Evolutionary conservation across 2,888 invertebrate species (phyloP), one percentile per base, ranked within the genome.

Genomic region (Xestoiulus laeticollis): DNA sequence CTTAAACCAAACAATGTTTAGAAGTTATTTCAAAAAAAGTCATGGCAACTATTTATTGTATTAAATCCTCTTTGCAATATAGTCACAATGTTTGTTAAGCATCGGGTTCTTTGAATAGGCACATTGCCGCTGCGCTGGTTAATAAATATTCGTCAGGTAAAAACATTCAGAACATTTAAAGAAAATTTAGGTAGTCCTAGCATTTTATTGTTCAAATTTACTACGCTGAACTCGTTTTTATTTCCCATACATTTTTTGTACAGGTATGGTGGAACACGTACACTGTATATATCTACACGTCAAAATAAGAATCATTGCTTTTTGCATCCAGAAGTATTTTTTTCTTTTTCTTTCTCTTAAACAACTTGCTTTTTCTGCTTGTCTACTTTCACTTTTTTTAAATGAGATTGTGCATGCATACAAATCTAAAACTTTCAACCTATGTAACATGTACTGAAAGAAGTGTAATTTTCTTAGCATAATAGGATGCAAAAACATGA

Each of bases 151-250:
- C 68, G 26, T 8, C 1, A 26, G 68, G 16, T 2, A 68, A 68
- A 68, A 68, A 68, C 68, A 68, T 68, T 68, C 68, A 68, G 68
- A 68, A 68, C 68, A 26, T 68, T 68, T 68, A 26, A 68, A 26
- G 26, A 8, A 68, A 26, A 68, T 68, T 22, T 68, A 26, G 26
- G n/a, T 26, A 68, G 43, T 5, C 43, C 43, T 19, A 68, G 26
- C 22, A 10, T 68, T 68, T 68, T 68, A 68, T 26, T 68, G 68
- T 26, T 19, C n/a, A 68, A 59, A 68, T 68, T 68, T 26, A 68
- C 68, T 68, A 26, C 68, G 68, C 68, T 68, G 68, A 68, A 68
- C 68, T 68, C 68, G 68, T 68, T 68, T n/a, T 22, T 48, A 48
- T 68, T 68, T 26, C 68, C 43, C 8, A 26, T 26, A 10, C 26